These are phyloP conservation scores for Diogma glabrata DNA, from an alignment of 2,888 invertebrate species.

Conservation along the genomic window DNA sequence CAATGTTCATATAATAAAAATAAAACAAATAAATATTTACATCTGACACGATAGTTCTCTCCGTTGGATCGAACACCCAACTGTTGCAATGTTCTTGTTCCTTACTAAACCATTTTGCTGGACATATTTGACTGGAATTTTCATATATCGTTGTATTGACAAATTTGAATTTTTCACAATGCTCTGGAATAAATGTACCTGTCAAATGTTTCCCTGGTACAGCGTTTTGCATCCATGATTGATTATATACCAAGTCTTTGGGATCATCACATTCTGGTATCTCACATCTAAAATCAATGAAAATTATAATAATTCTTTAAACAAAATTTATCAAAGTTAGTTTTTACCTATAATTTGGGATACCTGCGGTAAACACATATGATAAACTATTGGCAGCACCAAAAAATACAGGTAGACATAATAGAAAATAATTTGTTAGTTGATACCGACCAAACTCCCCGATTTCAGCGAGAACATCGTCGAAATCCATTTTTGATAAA, in stretches of 20 bases:
- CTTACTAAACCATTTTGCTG: conserved; percentile 31
- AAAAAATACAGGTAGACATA: conserved; percentile 47
- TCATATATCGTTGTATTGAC: not conserved
- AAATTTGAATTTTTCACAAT: conserved; percentile 23
- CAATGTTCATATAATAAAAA: too few relatives aligned
- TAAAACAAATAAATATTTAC: too few relatives aligned
- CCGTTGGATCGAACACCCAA: conserved; percentile 41
- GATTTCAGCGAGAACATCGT: conserved; percentile 45
- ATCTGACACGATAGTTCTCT: conserved; percentile 45
- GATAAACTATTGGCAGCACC: conserved; percentile 48
- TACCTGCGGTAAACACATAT: conserved; percentile 49
- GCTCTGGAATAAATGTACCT: conserved; percentile 28
- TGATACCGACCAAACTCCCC: conserved; percentile 49
- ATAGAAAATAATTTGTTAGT: conserved; percentile 41
- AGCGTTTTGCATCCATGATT: conserved; percentile 39
- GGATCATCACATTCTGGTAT: conserved; percentile 43
- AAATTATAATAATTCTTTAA: conserved; percentile 3
- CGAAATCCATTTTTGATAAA: conserved; percentile 44
- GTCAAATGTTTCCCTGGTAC: conserved; percentile 35
- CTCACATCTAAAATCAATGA: conserved; percentile 40
- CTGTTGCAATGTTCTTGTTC: conserved; percentile 35
- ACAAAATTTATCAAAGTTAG: conserved; percentile 24
- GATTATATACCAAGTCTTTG: conserved; percentile 27
- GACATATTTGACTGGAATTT: conserved; percentile 23
- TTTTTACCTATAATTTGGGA: conserved; percentile 47